Evolutionary conservation across 2,113 vertebrate genomes (phyloP).

Genomic region (Ceyx melanurus): DNA sequence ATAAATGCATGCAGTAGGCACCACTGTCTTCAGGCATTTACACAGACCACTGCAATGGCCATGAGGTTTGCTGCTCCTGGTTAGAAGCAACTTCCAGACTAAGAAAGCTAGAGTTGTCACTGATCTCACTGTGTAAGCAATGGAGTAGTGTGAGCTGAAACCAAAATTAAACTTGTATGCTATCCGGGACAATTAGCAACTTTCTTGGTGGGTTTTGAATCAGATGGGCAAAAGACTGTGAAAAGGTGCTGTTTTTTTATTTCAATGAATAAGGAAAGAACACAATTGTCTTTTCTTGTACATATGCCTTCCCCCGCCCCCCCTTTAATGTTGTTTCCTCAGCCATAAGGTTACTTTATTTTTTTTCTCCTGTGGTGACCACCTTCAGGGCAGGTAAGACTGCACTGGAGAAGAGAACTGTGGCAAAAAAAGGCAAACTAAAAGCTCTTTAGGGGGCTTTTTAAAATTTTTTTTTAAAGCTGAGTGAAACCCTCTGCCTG

Average conservation of each 20-base stretch:
- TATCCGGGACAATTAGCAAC: neutral
- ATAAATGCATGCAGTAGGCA: neutral
- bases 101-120: neutral
- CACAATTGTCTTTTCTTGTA: neutral
- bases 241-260: neutral
- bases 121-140: neutral
- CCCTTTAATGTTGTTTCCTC: neutral
- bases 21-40: rapidly evolving
- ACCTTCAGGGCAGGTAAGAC: too few relatives aligned
- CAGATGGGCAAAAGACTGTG: neutral
- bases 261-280: neutral
- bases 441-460: too few relatives aligned
- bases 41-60: rapidly evolving
- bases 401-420: too few relatives aligned
- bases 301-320: neutral
- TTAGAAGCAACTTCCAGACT: neutral
- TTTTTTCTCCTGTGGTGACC: too few relatives aligned
- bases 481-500: too few relatives aligned
- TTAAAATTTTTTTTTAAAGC: too few relatives aligned
- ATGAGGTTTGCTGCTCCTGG: neutral
- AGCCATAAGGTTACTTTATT: neutral
- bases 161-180: neutral
- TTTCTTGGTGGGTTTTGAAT: neutral
- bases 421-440: too few relatives aligned
- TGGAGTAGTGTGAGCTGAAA: neutral